Conservation (phyloP, 2,797 vertebrate species). For the Melanotaenia trifasciata region DNA sequence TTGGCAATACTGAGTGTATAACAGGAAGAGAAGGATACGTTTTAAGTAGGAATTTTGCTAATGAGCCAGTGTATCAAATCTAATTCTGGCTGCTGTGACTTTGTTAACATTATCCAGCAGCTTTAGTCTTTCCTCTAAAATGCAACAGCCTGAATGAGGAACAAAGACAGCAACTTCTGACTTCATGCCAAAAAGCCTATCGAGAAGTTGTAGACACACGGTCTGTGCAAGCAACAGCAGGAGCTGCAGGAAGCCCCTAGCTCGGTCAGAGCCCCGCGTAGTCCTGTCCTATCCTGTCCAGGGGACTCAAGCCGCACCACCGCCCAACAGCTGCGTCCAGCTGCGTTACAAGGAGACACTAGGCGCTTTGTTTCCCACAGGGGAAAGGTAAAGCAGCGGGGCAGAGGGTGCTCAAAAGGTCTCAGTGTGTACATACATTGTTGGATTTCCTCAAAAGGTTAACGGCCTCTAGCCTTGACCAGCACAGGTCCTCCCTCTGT, state of each 20-base stretch:
- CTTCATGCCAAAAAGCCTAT: constrained; percentile 1
- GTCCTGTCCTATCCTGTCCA: constrained; percentile 27
- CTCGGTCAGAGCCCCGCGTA: constrained; percentile 7
- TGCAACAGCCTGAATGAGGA: constrained; percentile 30
- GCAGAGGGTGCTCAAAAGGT: constrained; percentile 27
- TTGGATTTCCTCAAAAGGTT: constrained; percentile 62
- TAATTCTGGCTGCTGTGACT: constrained; percentile 38
- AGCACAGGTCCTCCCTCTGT: constrained; percentile 44
- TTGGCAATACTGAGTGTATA: constrained; percentile 1
- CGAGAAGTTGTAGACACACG: constrained; percentile 7
- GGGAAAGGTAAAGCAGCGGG: constrained; percentile 27
- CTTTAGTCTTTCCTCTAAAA: constrained; percentile 31
- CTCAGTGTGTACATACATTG: constrained; percentile 28
- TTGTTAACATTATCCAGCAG: constrained; percentile 27
- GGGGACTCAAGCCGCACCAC: constrained; percentile 38
- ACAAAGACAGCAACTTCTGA: constrained; percentile 26
- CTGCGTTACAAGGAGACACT: constrained; percentile 74
- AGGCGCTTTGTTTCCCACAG: constrained; percentile 76
- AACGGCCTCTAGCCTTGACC: constrained; percentile 39
- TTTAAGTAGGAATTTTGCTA: constrained; percentile 37
- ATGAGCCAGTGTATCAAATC: constrained; percentile 43
- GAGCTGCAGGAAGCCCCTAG: constrained; percentile 16
- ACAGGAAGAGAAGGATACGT: constrained; percentile 5
- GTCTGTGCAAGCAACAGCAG: constrained; percentile 16
- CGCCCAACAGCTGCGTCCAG: constrained; percentile 80